Base-by-base conservation (phyloP, 2,888 invertebrate genomes). In the Neoascia interrupta region DNA sequence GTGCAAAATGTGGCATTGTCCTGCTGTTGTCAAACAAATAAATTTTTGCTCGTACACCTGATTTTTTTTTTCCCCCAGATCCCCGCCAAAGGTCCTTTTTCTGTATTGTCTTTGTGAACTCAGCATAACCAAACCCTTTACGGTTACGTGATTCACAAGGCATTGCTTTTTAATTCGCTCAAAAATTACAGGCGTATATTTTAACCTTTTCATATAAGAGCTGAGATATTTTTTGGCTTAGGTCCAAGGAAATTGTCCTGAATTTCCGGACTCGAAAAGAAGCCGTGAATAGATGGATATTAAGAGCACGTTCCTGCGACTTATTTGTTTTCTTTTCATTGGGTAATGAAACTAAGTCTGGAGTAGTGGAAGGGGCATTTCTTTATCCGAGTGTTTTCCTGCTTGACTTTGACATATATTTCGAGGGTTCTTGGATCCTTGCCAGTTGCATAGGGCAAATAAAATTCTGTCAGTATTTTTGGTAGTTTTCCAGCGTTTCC, bases 71-170 rank as follows among this genome's bases (percentile, higher is more conserved):
- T n/a, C n/a, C n/a, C n/a, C n/a, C n/a, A n/a, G n/a, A n/a, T n/a
- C n/a, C n/a, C n/a, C n/a, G n/a, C n/a, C n/a, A n/a, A n/a, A n/a
- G n/a, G n/a, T n/a, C n/a, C n/a, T n/a, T n/a, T n/a, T n/a, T n/a
- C n/a, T n/a, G n/a, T n/a, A 3, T 6, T 11, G 26, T 5, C 11
- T 26, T 5, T 10, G 0, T 18, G 3, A 39, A 28, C 6, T 19
- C n/a, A 37, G 26, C 39, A 16, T n/a, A n/a, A 18, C 19, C 34
- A 10, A 43, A 43, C 34, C 31, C 31, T 45, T 54, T 54, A 34
- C 54, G 43, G 53, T 51, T 51, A 51, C 63, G 34, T 63, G 63
- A 63, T 31, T 49, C 39, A 31, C n/a, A 36, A 13, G 53, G 18
- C 64, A 16, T 34, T 54, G 41, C n/a, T 5, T 15, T 58, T 28